Evolutionary conservation across 2,888 invertebrate species (phyloP).

Genomic region (Tenthredo notha): DNA sequence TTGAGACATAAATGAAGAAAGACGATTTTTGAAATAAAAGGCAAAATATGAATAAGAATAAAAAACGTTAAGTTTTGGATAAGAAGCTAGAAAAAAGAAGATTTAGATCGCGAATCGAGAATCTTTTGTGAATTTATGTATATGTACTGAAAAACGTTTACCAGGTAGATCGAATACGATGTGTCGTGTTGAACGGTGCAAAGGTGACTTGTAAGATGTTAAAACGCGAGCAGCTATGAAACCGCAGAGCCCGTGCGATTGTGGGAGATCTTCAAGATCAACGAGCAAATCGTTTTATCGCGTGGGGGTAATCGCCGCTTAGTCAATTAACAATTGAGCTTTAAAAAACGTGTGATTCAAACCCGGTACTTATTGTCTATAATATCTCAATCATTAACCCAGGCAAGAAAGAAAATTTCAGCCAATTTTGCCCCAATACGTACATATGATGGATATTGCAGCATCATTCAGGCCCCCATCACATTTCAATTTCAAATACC

Average conservation of each 20-base stretch:
- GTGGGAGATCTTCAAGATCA: conserved; percentile 49
- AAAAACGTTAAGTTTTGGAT: neutral
- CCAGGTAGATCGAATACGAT: conserved; percentile 58
- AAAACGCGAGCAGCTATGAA: conserved; percentile 43
- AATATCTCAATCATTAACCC: conserved; percentile 13
- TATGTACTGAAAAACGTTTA: conserved; percentile 15
- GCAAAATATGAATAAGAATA: neutral
- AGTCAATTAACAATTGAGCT: conserved; percentile 37
- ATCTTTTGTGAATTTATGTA: neutral
- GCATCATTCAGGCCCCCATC: neutral
- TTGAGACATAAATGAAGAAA: neutral
- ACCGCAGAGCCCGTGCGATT: conserved; percentile 30
- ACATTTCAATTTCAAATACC: no score
- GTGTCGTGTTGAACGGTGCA: conserved; percentile 66
- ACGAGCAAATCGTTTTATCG: conserved; percentile 18
- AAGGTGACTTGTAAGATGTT: conserved; percentile 63
- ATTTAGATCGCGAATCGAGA: neutral
- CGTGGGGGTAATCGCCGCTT: conserved; percentile 33
- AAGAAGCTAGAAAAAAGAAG: neutral
- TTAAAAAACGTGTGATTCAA: conserved; percentile 35
- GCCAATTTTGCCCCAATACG: neutral
- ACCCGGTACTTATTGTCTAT: neutral
- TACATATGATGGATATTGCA: neutral
- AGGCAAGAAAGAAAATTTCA: neutral
- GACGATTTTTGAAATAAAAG: neutral